Evolutionary conservation across 2,797 vertebrate species (phyloP), one percentile per base, ranked within the genome.

Genomic region (Danio albolineatus): DNA sequence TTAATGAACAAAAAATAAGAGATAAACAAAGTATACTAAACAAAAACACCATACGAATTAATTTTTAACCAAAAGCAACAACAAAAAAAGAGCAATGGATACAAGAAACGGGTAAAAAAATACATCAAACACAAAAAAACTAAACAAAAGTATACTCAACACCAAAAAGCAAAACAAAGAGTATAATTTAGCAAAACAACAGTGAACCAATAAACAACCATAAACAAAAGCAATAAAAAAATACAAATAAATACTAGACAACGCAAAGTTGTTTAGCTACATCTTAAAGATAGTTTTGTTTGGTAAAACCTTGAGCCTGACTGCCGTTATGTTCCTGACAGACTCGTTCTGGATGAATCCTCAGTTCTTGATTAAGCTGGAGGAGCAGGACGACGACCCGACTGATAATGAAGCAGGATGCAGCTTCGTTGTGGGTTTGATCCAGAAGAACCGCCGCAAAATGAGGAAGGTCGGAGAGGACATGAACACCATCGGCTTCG

Each of bases 331-430:
- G 6, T 41, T 57, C 43, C 8, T 51, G 43, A 0, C 84, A 96
- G 95, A 93, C 79, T 94, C 95, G 0, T 96, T 96, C 89, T 95
- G 94, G 93, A 94, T 78, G 0, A 96, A 96, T 65, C 95, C 95
- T 0, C 95, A 96, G 84, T 96, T 94, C 84, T 78, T 94, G 73
- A 90, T 96, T 84, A 93, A 94, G 86, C 89, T 96, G 90, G 89
- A 95, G 9, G 94, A 96, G 76, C 93, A 94, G 73, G 95, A 96
- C 0, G 94, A 95, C 46, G 94, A 95, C 84, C 90, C 93, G 0
- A 90, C 92, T 2, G 92, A 95, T 3, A 91, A 91, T 0, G 94
- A 95, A 84, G 74, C 66, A 0, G 93, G 93, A 64, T 96, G 95
- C 86, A 95, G 94, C 73, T 94, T 96, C 83, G 87, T 96, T 21